Evolutionary conservation across 2,888 invertebrate species (phyloP).

Genomic region (Drosophila tanythrix): DNA sequence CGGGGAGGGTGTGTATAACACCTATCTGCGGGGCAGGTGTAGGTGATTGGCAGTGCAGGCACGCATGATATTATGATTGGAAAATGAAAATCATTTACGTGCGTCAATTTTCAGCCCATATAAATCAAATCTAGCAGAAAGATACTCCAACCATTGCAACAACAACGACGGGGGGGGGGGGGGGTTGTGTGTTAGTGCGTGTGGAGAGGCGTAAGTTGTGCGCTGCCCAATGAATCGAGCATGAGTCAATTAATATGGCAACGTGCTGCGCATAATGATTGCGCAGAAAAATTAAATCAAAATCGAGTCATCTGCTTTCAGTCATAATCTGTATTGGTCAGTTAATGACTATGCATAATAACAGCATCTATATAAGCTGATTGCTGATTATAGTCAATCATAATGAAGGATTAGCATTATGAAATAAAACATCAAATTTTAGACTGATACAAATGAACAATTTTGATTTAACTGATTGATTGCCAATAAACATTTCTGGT

Average conservation of each 20-base stretch:
- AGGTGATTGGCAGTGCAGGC: conserved; percentile 67
- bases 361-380: conserved; percentile 1
- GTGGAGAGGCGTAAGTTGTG: background rate
- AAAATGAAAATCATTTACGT: conserved; percentile 80
- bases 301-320: conserved; percentile 36
- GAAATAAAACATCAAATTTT: background rate
- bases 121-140: conserved; percentile 71
- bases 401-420: background rate
- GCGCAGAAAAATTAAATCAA: conserved; percentile 36
- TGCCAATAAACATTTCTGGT: background rate
- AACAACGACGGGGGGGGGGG: background rate
- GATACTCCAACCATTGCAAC: conserved; percentile 21
- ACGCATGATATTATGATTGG: conserved; percentile 78
- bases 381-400: conserved; percentile 12
- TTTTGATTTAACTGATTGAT: background rate
- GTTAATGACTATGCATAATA: conserved; percentile 38
- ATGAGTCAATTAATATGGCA: conserved; percentile 67
- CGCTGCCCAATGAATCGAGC: conserved; percentile 41
- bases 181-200: background rate
- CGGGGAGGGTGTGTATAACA: background rate
- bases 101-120: conserved; percentile 72
- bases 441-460: background rate
- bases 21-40: conserved; percentile 35
- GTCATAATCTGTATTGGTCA: conserved; percentile 34
- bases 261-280: conserved; percentile 67